Conservation (phyloP, 2,113 vertebrate genomes). For the Ochotona curzoniae region DNA sequence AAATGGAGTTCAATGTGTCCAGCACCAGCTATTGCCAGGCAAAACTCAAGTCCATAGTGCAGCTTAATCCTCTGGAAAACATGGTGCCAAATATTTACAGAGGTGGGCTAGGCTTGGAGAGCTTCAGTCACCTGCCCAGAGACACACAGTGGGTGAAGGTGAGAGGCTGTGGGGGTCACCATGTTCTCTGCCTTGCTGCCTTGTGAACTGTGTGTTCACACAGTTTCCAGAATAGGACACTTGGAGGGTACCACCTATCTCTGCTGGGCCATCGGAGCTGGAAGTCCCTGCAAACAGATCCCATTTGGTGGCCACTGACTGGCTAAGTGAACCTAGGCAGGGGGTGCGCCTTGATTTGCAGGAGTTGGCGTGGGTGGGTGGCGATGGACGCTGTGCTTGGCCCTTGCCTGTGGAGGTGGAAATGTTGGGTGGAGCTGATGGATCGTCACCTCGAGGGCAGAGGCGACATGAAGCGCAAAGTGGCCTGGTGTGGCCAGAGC, state of each 20-base stretch:
- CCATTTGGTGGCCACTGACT: neutral
- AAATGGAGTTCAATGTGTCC: neutral
- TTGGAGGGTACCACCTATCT: no score
- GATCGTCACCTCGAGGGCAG: constrained; percentile 63
- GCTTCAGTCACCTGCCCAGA: constrained; percentile 63
- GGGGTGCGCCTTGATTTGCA: constrained; percentile 15
- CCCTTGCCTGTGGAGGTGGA: neutral
- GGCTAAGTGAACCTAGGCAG: neutral
- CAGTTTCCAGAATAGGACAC: no score
- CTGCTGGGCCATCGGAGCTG: constrained; percentile 57
- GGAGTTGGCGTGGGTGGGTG: neutral
- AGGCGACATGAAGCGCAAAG: constrained; percentile 76
- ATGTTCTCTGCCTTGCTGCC: no score
- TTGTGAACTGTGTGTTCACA: no score
- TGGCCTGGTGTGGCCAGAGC: constrained; percentile 80
- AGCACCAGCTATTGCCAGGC: constrained; percentile 24
- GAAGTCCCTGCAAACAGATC: neutral
- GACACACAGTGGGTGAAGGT: neutral
- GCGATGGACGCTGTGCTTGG: neutral
- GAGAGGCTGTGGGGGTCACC: neutral
- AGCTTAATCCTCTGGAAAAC: constrained; percentile 60
- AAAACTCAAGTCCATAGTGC: constrained; percentile 62
- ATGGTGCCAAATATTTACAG: constrained; percentile 70
- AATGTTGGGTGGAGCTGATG: neutral
- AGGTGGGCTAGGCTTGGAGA: constrained; percentile 40